Evolutionary conservation across 1,140 invertebrate species (phyloP).

Genomic region (Trissolcus basalis): DNA sequence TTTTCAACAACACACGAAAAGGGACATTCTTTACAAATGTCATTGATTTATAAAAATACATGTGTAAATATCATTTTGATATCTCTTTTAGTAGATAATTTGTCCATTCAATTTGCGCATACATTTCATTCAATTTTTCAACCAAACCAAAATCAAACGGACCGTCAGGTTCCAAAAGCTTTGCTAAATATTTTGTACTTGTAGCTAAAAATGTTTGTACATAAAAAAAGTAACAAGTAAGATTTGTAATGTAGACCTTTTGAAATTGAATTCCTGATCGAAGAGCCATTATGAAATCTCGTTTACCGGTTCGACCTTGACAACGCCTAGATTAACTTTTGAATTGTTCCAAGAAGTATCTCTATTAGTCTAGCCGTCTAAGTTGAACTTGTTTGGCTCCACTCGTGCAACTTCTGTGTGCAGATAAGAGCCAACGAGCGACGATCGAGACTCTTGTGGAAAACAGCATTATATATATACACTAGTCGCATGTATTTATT

Average conservation of each 20-base stretch:
- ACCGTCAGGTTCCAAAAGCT: constrained; percentile 16
- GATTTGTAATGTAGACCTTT: constrained; percentile 29
- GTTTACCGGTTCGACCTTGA: constrained; percentile 56
- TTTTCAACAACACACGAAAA: not conserved
- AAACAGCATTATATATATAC: constrained; percentile 34
- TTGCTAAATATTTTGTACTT: constrained; percentile 54
- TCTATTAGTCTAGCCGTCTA: constrained; percentile 48
- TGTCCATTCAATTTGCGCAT: constrained; percentile 1
- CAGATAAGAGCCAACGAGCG: constrained; percentile 40
- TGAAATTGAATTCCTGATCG: no score
- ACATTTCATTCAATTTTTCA: not conserved
- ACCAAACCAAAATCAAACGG: not conserved
- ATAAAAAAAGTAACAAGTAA: constrained; percentile 11
- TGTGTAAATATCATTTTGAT: constrained; percentile 15
- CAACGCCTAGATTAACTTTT: constrained; percentile 66
- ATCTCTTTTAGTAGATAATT: not conserved
- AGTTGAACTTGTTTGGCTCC: constrained; percentile 42
- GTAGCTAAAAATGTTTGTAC: constrained; percentile 9
- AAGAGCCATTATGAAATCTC: constrained; percentile 11
- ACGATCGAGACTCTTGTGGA: constrained; percentile 51
- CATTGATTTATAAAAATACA: constrained; percentile 10
- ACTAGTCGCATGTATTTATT: constrained; percentile 60
- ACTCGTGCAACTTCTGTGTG: constrained; percentile 18
- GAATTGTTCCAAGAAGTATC: constrained; percentile 56
- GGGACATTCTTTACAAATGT: constrained; percentile 29